Evolutionary conservation across 92 coral and sea anemone species (phyloP), one percentile per base, ranked within the genome.

Genomic region (Meandrina meandrites): DNA sequence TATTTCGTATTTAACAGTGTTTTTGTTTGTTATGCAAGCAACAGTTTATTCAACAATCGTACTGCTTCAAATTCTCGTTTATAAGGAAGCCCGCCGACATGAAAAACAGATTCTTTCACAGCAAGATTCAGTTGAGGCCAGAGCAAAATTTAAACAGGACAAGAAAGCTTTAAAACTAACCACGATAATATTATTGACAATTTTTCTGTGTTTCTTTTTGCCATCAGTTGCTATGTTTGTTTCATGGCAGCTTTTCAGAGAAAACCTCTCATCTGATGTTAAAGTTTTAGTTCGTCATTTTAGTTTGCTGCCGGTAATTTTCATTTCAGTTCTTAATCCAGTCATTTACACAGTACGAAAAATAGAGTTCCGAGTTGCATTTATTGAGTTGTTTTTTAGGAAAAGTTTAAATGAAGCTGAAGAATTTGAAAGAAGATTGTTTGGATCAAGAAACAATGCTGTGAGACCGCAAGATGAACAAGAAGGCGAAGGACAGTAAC

Each of bases 151-250:
- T 75, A 0, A 19, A 75, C 34, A 7, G 28, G 78, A 75, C 54
- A 75, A 36, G 78, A 75, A 75, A 75, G 78, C 78, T 15, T 75
- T 75, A 40, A 40, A 37, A 22, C 51, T 42, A 11, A 75, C 78
- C 0, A 75, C 78, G 1, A 35, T 40, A 32, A 22, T 81, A 51
- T 3, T 81, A 57, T 35, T 58, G 19, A 27, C 5, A 40, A 18
- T 81, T 58, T 11, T n/a, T 27, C 51, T 58, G n/a, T 53, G 36
- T 58, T 56, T 81, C 21, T 66, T 82, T 40, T 22, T 67, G 2
- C 57, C 86, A 22, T 15, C 37, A 18, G 28, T 11, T 71, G 4
- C 42, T 28, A 16, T 71, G 5, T 47, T n/a, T 64, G n/a, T 37
- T 57, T 3, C 37, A 18, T 86, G 45, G 47, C 24, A 17, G 54